Base-by-base conservation (phyloP, 2,113 vertebrate species). In the Anguilla rostrata region DNA sequence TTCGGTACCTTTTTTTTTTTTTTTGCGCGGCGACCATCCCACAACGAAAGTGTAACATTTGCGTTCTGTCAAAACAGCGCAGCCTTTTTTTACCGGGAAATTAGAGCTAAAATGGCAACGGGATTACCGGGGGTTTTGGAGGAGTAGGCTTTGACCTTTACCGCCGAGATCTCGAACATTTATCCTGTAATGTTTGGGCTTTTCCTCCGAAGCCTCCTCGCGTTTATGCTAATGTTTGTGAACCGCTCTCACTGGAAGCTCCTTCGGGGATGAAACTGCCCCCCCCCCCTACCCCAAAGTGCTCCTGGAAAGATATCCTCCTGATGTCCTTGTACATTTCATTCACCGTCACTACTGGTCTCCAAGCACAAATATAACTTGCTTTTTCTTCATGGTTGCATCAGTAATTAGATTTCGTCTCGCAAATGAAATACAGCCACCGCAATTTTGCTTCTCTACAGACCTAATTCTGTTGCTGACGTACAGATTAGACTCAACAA, bases 221-320 rank as follows among this genome's bases (percentile, higher is more conserved):
- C 87, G 87, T 91, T 93, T 91, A 93, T 92, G 90, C 90, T 91
- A 92, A 93, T 93, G 89, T 91, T 90, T 92, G 91, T 90, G 88
- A 87, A 88, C 84, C 87, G 84, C 83, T 90, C 84, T 66, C 75
- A 88, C 84, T 80, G 87, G 39, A 90, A 83, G 88, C 41, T 91
- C 87, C 87, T 86, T 81, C 88, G 89, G 90, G 90, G 83, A 53
- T 53, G 49, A 53, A 53, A 46, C 22, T 22, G n/a, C 60, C 80
- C 34, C 3, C 63, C 18, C 26, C 80, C 63, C 16, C 15, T n/a
- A 39, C 63, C 81, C 39, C 34, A 75, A 3, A 29, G 81, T 7
- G 53, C 9, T 78, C 78, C 26, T 78, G 43, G 81, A 29, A 57
- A 57, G 18, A 39, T 78, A 43, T 53, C 40, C 81, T 49, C 81